Base-by-base conservation (phyloP, 2,888 invertebrate species). In the Formica aserva region DNA sequence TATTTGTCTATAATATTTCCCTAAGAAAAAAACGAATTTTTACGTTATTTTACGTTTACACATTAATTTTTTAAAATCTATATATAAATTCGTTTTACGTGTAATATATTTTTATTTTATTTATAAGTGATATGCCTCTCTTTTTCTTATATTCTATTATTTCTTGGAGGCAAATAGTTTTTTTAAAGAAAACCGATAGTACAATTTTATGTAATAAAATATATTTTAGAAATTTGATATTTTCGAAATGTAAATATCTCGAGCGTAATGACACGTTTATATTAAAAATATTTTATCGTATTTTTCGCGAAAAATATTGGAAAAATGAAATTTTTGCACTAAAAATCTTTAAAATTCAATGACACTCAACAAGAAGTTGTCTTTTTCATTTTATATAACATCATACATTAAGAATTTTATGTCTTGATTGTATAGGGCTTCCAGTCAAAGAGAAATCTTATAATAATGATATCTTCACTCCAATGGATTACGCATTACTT, bases 401-500 rank as follows among this genome's bases (percentile, higher is more conserved):
- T 3, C 9, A n/a, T 26, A 55, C 3, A n/a, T 3, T 38, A n/a
- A 66, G 26, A 22, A 35, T 60, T 18, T 60, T 35, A n/a, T 60
- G 11, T 67, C 0, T 2, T 4, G 55, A 60, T 48, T 78, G 26
- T 2, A 13, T 18, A 78, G 78, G 71, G 3, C 26, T 45, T 35
- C 35, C 60, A 26, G 0, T 29, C 18, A 13, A 60, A 48, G 5
- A 71, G 5, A 3, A 69, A 0, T 29, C 3, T n/a, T 13, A 41
- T 8, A 29, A 60, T 26, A 1, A 45, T 26, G 35, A 66, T 38
- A 66, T 55, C 26, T 66, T 77, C 13, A 77, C 66, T n/a, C 1
- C 35, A 29, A n/a, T 26, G 13, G 90, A 91, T 22, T 9, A 75
- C 3, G 15, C 75, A 55, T 45, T 87, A 8, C 87, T 92, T 45